Base-by-base conservation (phyloP, 2,888 invertebrate genomes). In the Phengaris arion region DNA sequence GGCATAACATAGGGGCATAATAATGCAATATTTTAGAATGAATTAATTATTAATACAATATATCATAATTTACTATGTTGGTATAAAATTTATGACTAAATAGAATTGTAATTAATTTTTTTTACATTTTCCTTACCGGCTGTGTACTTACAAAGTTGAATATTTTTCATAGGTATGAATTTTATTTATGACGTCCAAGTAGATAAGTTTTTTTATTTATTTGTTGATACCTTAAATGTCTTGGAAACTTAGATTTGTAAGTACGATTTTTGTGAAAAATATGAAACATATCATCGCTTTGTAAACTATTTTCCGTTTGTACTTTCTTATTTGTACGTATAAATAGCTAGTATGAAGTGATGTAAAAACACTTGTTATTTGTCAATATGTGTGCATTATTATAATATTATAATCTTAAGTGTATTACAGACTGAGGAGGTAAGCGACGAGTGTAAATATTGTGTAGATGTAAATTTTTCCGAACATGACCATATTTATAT, bases 291-390 rank as follows among this genome's bases (percentile, higher is more conserved):
- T 64, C 64, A 64, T 64, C 64, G 64, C 64, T 64, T 52, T 12
- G 8, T 64, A 45, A 15, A 6, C 22, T 35, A 64, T 12, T 64
- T 35, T 64, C 10, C 45, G 64, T 64, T 64, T 13, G 64, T 12
- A 12, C 13, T 64, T 6, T 64, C 12, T 64, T 35, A 64, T 35
- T 64, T 35, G 35, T 64, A 64, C 64, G 64, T 64, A 7, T 64
- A 64, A 64, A 64, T 64, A 45, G 13, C 13, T 35, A 64, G 35
- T 54, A 45, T 12, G n/a, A 69, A n/a, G 8, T 70, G 22, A 52
- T 54, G 52, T 72, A 72, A 72, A 72, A 72, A 72, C 72, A 72
- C 72, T 72, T 15, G 72, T 72, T 72, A 52, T 10, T 54, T 72
- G 52, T 72, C 72, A 72, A 51, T 22, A 54, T 72, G 54, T 72